Evolutionary conservation across 2,113 vertebrate species (phyloP).

Genomic region (Lampris incognitus): DNA sequence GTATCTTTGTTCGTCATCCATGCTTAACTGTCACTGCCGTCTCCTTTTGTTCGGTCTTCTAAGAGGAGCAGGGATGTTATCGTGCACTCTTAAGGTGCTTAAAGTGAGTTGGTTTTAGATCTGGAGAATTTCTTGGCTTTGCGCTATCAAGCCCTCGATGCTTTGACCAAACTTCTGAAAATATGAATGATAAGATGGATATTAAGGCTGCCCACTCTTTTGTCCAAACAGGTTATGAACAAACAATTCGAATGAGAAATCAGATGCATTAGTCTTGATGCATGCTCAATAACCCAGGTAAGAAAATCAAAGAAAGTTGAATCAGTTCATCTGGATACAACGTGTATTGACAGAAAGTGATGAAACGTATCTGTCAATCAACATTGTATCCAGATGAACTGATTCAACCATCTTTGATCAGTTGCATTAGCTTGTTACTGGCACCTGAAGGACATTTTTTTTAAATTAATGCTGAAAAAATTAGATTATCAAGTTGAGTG

Average conservation of each 20-base stretch:
- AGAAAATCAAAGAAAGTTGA: too few relatives aligned
- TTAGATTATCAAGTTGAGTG: not conserved
- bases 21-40: constrained; percentile 73
- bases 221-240: constrained; percentile 8
- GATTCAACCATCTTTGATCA: too few relatives aligned
- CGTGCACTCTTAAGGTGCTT: constrained; percentile 59
- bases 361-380: too few relatives aligned
- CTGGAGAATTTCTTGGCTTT: constrained; percentile 54
- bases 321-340: too few relatives aligned
- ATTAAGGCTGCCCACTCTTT: constrained; percentile 24
- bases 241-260: not conserved
- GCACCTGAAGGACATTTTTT: not conserved
- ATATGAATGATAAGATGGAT: constrained; percentile 44
- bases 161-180: constrained; percentile 43
- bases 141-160: constrained; percentile 50
- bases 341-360: too few relatives aligned
- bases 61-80: constrained; percentile 60
- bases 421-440: not conserved
- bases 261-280: too few relatives aligned
- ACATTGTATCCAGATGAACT: too few relatives aligned
- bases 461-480: not conserved
- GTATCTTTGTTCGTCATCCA: constrained; percentile 74
- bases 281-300: too few relatives aligned
- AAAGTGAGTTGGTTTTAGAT: constrained; percentile 56
- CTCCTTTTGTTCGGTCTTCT: constrained; percentile 65